Percentiles rank a stretch among this genome's conserved stretches.
Evolutionary conservation across 2,113 vertebrate genomes (phyloP).

Genomic region (Daphoenositta chrysoptera): DNA sequence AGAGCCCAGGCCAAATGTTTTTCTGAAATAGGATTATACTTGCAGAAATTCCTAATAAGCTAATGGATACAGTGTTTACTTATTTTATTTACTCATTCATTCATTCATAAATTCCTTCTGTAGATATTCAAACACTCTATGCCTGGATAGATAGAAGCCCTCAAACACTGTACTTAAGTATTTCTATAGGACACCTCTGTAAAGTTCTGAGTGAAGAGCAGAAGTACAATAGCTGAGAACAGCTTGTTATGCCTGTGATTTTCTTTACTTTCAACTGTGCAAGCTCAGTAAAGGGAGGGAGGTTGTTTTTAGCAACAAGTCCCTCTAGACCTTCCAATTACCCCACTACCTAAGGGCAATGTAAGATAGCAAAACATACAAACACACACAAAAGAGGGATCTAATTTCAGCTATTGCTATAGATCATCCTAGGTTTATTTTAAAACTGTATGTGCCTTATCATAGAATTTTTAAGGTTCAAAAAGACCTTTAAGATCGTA

Average conservation of each 20-base stretch:
- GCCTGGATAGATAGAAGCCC: neutral
- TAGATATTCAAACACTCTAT: neutral
- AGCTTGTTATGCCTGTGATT: neutral
- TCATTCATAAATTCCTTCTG: neutral
- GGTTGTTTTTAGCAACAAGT: neutral
- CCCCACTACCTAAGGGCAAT: neutral
- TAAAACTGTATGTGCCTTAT: neutral
- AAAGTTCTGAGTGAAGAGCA: neutral
- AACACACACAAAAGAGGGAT: neutral
- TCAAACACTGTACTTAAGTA: neutral
- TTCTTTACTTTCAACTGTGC: neutral
- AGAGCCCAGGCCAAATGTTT: neutral
- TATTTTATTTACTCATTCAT: neutral
- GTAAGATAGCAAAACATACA: neutral
- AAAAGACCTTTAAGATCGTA: neutral
- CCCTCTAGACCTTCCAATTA: neutral
- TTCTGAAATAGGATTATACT: neutral
- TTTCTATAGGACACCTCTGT: neutral
- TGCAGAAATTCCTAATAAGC: neutral
- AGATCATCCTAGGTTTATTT: neutral
- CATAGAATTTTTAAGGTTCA: neutral
- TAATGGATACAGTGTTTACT: neutral
- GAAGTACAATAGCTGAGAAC: neutral
- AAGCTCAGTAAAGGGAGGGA: neutral
- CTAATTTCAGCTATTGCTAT: neutral